Conservation (phyloP, 2,113 vertebrate genomes). For the Microtus montanus region DNA sequence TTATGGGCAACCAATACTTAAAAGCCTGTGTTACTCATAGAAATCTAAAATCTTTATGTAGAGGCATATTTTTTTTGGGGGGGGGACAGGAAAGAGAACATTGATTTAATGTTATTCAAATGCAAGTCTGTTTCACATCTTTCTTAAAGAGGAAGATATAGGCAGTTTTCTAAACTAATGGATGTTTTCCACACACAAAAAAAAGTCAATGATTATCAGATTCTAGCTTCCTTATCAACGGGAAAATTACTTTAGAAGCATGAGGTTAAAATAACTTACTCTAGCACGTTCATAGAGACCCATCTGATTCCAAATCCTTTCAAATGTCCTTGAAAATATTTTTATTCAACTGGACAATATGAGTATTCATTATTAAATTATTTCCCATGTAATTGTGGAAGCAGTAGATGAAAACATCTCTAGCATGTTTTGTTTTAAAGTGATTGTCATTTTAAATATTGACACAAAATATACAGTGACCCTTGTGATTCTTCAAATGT, state of each 20-base stretch:
- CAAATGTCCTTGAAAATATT: conserved; percentile 45
- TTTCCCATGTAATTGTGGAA: not conserved
- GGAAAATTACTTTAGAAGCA: conserved; percentile 31
- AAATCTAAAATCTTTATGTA: conserved; percentile 42
- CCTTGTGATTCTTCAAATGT: not conserved
- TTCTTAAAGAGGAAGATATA: conserved; percentile 37
- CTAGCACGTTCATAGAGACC: conserved; percentile 15
- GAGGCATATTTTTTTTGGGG: conserved; percentile 43
- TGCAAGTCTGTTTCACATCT: conserved; percentile 58
- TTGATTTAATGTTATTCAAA: conserved; percentile 47
- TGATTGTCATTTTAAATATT: not conserved
- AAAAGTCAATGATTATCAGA: conserved; percentile 14
- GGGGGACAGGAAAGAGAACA: conserved; percentile 27
- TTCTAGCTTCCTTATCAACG: conserved; percentile 46
- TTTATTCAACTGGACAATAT: not conserved
- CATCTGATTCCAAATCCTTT: conserved; percentile 1
- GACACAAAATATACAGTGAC: not conserved
- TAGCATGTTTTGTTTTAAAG: not conserved
- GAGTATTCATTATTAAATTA: not conserved
- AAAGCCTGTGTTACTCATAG: conserved; percentile 42
- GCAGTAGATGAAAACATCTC: not conserved
- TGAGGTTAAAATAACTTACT: conserved; percentile 47
- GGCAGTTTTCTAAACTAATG: conserved; percentile 60
- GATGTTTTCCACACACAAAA: conserved; percentile 23
- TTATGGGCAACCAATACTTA: not conserved